Conservation (phyloP, 1,140 invertebrate species). For the Maconellicoccus hirsutus region DNA sequence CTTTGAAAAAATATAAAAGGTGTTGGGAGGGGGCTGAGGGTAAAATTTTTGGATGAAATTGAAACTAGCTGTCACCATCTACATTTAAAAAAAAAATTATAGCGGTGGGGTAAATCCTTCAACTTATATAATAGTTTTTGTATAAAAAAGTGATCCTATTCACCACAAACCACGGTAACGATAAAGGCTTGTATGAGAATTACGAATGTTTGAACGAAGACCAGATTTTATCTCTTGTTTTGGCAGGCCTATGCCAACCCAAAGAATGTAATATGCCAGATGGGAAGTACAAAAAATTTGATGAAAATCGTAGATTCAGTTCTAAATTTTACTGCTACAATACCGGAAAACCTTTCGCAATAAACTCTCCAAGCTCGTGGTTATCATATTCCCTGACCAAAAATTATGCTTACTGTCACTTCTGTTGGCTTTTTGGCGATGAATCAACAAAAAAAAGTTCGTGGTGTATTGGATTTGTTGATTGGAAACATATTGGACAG, state of each 20-base stretch:
- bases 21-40: no score
- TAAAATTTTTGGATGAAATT: no score
- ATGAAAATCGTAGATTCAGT: no score
- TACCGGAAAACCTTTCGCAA: no score
- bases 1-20: no score
- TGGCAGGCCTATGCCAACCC: conserved; percentile 3
- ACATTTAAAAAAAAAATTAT: no score
- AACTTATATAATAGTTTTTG: no score
- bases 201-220: background rate
- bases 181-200: conserved; percentile 17
- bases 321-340: no score
- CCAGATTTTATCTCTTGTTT: background rate
- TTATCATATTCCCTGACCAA: conserved; percentile 13
- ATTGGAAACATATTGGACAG: background rate
- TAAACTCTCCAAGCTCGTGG: background rate
- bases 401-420: conserved; percentile 23
- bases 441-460: background rate
- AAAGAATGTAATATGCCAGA: conserved; percentile 14
- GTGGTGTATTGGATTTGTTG: conserved; percentile 15
- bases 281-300: background rate
- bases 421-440: conserved; percentile 16
- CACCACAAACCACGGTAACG: no score
- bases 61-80: no score
- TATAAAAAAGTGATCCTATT: no score
- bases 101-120: no score